A percentile compares a stretch with the other conserved stretches of the same genome.
Evolutionary conservation across 2,113 vertebrate genomes (phyloP).

Genomic region (Sturnus vulgaris): DNA sequence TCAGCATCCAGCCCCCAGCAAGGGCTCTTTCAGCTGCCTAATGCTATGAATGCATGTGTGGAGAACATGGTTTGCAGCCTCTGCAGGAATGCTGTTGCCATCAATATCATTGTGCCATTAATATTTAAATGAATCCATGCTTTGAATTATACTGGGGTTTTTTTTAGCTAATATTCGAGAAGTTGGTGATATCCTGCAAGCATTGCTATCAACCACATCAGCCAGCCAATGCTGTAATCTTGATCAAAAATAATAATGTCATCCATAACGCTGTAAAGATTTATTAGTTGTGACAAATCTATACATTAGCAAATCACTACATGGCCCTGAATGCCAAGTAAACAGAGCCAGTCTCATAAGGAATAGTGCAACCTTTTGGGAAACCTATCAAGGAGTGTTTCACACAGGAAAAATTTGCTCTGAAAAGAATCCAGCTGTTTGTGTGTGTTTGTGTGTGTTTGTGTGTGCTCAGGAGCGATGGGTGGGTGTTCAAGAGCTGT

Average conservation of each 20-base stretch:
- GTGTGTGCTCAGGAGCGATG: background rate
- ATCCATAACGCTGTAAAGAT: conserved; percentile 66
- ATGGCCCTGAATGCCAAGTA: conserved; percentile 34
- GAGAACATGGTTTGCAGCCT: background rate
- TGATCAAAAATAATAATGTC: conserved; percentile 67
- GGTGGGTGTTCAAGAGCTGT: background rate
- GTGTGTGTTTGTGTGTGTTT: background rate
- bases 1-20: background rate
- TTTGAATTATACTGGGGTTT: background rate
- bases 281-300: conserved; percentile 62
- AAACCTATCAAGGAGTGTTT: background rate
- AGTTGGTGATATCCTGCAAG: conserved; percentile 24
- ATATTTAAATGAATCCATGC: conserved; percentile 55
- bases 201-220: conserved; percentile 18
- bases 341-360: background rate
- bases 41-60: background rate
- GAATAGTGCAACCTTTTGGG: background rate
- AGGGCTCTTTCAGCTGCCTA: background rate
- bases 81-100: background rate
- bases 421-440: background rate
- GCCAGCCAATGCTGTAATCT: conserved; percentile 45
- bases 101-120: conserved; percentile 38
- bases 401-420: background rate
- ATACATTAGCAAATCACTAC: conserved; percentile 60
- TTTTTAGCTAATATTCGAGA: conserved; percentile 20